Base-by-base conservation (phyloP, 2,888 invertebrate species). In the Frankliniella intonsa region DNA sequence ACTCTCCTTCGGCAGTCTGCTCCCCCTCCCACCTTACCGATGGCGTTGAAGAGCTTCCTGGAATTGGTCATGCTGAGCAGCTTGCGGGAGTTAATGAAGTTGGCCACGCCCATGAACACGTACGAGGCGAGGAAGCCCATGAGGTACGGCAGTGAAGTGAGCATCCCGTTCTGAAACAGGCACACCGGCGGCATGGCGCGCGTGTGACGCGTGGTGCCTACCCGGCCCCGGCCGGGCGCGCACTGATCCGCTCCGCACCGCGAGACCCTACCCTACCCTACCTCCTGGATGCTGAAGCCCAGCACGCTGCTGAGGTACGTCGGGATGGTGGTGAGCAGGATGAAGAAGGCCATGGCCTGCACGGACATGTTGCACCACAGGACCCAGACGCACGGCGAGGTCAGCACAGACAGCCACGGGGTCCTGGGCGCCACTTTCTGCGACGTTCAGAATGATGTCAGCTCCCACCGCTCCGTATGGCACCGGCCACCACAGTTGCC, bases 11-110 rank as follows among this genome's bases (percentile, higher is more conserved):
- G 38, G 5, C 38, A 38, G 3, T 5, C 38, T 38, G 38, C 38
- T 62, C 62, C 14, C 62, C 14, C 17, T n/a, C n/a, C 55, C n/a
- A 19, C 8, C 69, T 76, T 25, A 76, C 69, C 69, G 10, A 76
- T n/a, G 25, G 11, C 25, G 25, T 76, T 76, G 69, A 76, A 76
- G 69, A 76, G 10, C 69, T 76, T 76, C 69, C 69, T 76, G 69
- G 12, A 25, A 25, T 76, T 76, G 25, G 69, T 76, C 25, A 22
- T 76, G 69, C 69, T 76, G 25, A 76, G 69, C 25, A 76, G 25
- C 69, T 76, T 76, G 11, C 69, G 69, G 25, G 22, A 22, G 25
- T 25, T 22, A n/a, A 76, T 22, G 11, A 12, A 11, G 25, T 76
- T 76, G 69, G 69, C n/a, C 69, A 22, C 11, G 22, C 69, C 22